Evolutionary conservation across 2,888 invertebrate genomes (phyloP).

Genomic region (Timema cristinae): DNA sequence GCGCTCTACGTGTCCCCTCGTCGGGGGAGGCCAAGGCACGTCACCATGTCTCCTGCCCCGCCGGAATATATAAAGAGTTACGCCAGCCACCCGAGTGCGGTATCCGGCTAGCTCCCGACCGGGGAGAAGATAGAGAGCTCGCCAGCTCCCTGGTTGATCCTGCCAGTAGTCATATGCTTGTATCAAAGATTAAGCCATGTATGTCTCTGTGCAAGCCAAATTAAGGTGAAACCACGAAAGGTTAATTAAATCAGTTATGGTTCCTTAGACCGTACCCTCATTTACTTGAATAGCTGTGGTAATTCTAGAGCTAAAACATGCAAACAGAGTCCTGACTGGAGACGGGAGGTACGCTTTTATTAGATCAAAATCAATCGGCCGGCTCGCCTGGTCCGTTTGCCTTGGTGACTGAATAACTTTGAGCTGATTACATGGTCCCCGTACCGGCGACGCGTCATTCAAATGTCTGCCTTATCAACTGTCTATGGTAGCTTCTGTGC

Average conservation of each 20-base stretch:
- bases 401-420: conserved; percentile 49
- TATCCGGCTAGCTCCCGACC: no score
- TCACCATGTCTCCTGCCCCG: no score
- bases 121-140: no score
- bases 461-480: conserved; percentile 66
- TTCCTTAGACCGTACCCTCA: conserved; percentile 50
- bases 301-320: conserved; percentile 55
- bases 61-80: no score
- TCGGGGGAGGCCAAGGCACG: no score
- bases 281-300: conserved; percentile 55
- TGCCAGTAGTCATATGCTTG: conserved; percentile 53
- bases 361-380: conserved; percentile 7
- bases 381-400: conserved; percentile 37
- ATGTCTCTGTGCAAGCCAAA: conserved; percentile 58
- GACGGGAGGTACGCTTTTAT: no score
- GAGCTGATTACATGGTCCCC: conserved; percentile 44
- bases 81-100: no score
- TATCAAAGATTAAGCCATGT: conserved; percentile 66
- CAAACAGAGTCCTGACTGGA: neutral
- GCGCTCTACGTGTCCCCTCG: no score
- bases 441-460: conserved; percentile 57
- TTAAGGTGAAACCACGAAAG: conserved; percentile 57
- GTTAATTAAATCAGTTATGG: conserved; percentile 59
- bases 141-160: conserved; percentile 3
- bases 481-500: conserved; percentile 61